Conservation (phyloP, 2,797 vertebrate genomes). For the Tangara arthus region DNA sequence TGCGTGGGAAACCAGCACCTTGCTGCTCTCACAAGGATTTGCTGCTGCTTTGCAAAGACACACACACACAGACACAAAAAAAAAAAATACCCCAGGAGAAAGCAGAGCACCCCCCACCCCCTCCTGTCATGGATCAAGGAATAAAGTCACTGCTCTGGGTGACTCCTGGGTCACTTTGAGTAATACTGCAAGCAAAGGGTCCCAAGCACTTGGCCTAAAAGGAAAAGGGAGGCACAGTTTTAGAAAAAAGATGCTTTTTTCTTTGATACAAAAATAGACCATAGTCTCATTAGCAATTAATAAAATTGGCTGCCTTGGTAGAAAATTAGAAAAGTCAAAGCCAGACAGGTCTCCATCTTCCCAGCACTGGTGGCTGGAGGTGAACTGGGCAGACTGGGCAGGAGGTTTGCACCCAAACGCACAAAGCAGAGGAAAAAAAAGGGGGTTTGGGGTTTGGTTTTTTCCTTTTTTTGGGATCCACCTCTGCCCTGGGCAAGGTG, state of each 20-base stretch:
- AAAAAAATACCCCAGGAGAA: neutral
- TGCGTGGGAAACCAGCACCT: conserved; percentile 9
- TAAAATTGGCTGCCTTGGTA: conserved; percentile 64
- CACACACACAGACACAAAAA: neutral
- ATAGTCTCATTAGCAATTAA: conserved; percentile 55
- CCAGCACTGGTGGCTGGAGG: neutral
- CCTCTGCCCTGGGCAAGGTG: neutral
- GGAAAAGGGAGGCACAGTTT: conserved; percentile 63
- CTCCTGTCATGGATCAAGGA: neutral
- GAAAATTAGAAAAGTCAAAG: conserved; percentile 70
- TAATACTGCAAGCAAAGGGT: conserved; percentile 47
- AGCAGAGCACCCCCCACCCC: neutral
- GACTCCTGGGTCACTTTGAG: neutral
- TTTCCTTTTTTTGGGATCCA: neutral
- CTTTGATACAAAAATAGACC: conserved; percentile 71
- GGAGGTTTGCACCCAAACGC: neutral
- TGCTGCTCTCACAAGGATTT: neutral
- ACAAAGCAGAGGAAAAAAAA: neutral
- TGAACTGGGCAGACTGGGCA: neutral
- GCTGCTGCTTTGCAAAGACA: conserved; percentile 23
- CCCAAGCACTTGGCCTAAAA: conserved; percentile 26
- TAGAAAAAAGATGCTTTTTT: conserved; percentile 51
- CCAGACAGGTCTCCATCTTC: neutral
- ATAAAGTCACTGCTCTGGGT: neutral
- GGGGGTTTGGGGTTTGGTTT: too few relatives aligned